A percentile compares a stretch with the other conserved stretches of the same genome.
Conservation (phyloP, 2,113 vertebrate species). For the Numenius arquata region DNA sequence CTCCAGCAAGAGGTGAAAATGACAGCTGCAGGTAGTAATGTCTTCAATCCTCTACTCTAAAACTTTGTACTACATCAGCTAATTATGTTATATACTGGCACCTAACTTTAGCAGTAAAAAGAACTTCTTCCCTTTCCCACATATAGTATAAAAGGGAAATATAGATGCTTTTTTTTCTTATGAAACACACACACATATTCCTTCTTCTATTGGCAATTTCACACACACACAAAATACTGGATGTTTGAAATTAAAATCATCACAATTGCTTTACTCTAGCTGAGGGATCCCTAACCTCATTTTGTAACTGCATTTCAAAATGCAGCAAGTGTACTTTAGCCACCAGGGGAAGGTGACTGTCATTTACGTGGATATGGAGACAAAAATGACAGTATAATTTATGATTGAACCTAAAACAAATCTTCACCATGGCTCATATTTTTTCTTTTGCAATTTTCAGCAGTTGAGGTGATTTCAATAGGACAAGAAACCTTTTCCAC, state of each 20-base stretch:
- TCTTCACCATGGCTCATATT: not conserved
- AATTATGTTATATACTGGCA: not conserved
- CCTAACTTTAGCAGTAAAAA: not conserved
- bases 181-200: not conserved
- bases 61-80: not conserved
- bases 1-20: not conserved
- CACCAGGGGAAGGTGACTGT: not conserved
- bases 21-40: not conserved
- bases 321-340: not conserved
- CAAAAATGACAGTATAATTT: not conserved
- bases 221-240: not conserved
- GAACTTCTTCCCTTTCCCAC: not conserved
- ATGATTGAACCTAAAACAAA: not conserved
- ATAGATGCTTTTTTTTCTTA: rapidly evolving
- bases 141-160: not conserved
- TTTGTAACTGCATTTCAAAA: not conserved
- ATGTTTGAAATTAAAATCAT: not conserved
- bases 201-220: not conserved
- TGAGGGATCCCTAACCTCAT: not conserved
- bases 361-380: not conserved
- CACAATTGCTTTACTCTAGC: not conserved
- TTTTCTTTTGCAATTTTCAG: not conserved
- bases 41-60: not conserved
- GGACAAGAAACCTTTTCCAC: not conserved
- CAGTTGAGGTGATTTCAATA: not conserved